Percentiles rank a stretch among this genome's conserved stretches.
Conservation (phyloP, 1,140 invertebrate species). For the Dendrolimus punctatus region DNA sequence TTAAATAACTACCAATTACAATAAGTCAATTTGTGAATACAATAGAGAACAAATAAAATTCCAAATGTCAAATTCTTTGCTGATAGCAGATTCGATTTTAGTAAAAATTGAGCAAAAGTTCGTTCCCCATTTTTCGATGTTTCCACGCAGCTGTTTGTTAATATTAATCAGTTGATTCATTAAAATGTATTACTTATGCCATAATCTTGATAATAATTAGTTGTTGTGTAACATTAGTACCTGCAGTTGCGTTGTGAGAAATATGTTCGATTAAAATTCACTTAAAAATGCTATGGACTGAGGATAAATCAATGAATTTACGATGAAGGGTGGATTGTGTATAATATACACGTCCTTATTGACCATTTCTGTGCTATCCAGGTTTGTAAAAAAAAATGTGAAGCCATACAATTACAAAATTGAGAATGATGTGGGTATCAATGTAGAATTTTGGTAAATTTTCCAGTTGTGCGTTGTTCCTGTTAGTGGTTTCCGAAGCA, state of each 20-base stretch:
- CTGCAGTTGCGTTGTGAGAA: slow-evolving; percentile 29
- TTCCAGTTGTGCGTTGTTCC: slow-evolving; percentile 58
- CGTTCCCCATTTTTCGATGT: slow-evolving; percentile 35
- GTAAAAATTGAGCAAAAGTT: slow-evolving; percentile 32
- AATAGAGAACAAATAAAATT: slow-evolving; percentile 1
- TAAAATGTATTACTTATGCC: slow-evolving; percentile 28
- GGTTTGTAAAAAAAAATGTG: slow-evolving; percentile 38
- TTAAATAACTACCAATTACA: slow-evolving; percentile 28
- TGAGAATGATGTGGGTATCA: too few relatives aligned
- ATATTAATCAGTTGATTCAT: slow-evolving; percentile 17
- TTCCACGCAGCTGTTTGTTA: slow-evolving; percentile 16
- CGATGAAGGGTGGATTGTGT: slow-evolving; percentile 73
- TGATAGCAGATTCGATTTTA: slow-evolving; percentile 28
- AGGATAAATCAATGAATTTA: slow-evolving; percentile 64
- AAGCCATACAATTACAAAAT: too few relatives aligned
- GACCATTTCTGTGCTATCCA: slow-evolving; percentile 72
- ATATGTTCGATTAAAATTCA: slow-evolving; percentile 47
- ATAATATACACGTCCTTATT: slow-evolving; percentile 73
- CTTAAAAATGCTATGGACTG: slow-evolving; percentile 61
- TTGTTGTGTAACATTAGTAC: slow-evolving; percentile 20
- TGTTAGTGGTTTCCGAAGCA: slow-evolving; percentile 58
- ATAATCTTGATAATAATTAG: slow-evolving; percentile 23
- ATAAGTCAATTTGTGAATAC: slow-evolving; percentile 1
- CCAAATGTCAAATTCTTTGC: slow-evolving; percentile 23
- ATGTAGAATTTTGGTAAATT: too few relatives aligned